Conservation (phyloP, 1,140 invertebrate species). For the Bacillus rossius region DNA sequence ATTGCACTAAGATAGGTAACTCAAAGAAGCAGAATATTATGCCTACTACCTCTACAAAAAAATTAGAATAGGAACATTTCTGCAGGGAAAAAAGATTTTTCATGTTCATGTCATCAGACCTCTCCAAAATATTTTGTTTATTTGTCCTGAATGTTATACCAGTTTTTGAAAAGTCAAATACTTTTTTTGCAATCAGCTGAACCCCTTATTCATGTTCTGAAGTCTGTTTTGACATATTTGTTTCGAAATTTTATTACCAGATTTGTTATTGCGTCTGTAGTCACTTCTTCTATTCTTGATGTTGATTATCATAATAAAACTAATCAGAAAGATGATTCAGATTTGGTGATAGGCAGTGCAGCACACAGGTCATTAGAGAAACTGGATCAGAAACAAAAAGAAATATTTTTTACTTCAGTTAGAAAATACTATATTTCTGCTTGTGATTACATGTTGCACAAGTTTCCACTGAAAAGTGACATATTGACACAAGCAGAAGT, state of each 20-base stretch:
- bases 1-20: not conserved
- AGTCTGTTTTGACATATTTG: not conserved
- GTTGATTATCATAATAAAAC: not conserved
- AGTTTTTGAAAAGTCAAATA: not conserved
- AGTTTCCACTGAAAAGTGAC: not conserved
- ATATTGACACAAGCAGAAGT: not conserved
- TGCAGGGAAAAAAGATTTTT: not conserved
- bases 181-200: not conserved
- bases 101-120: not conserved
- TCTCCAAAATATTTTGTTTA: too few relatives aligned
- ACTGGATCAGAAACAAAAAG: not conserved
- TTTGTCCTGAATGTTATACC: not conserved
- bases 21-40: not conserved
- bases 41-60: not conserved
- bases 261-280: not conserved
- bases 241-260: not conserved
- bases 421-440: not conserved
- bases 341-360: not conserved
- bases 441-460: not conserved
- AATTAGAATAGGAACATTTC: not conserved
- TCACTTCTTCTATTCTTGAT: not conserved
- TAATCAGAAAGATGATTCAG: not conserved
- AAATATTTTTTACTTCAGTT: not conserved
- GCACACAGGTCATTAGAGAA: not conserved
- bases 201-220: not conserved